Base-by-base conservation (phyloP, 2,113 vertebrate species). In the Motacilla tschutschensis region DNA sequence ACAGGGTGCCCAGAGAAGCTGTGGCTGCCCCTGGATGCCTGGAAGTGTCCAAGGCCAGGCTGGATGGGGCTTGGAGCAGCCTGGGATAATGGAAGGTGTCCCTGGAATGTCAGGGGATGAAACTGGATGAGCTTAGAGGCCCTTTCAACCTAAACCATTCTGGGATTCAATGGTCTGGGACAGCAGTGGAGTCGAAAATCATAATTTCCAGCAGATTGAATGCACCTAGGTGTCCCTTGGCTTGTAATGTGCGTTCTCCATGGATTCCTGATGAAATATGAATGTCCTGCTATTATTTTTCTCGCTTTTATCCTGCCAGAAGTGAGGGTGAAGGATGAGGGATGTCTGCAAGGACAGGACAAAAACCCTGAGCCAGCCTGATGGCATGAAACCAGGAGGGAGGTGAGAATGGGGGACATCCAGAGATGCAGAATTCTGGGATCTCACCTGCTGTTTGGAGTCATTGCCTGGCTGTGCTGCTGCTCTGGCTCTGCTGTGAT, bases 41-140 rank as follows among this genome's bases (percentile, higher is more conserved):
- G 59, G 4, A 0, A 79, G 17, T 40, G 29, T 3, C 17, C 29
- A 2, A 35, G 19, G 46, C 24, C 51, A 51, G 44, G n/a, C 0
- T 51, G 50, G 58, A 57, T 31, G 11, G 36, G 31, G 36, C 8
- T 57, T 28, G 51, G 66, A 73, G 20, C 38, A 59, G 0, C 9
- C 46, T 86, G 75, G 38, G 24, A 8, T 0, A 9, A 24, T 26
- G 38, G 59, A 1, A 79, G 5, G 19, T 79, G 75, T 33, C 19
- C 8, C 58, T 44, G 51, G 46, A 16, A 2, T 28, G 43, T 26
- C 43, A 38, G n/a, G 14, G 8, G 4, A 1, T n/a, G 5, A n/a
- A 0, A 51, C 3, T 0, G 19, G 51, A 25, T 51, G 38, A 5
- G 19, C 6, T 40, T 46, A 31, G 7, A 65, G n/a, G 16, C 15